A percentile compares a stretch with the other conserved stretches of the same genome.
Conservation (phyloP, 2,797 vertebrate genomes). For the Sebastes hubbsi region DNA sequence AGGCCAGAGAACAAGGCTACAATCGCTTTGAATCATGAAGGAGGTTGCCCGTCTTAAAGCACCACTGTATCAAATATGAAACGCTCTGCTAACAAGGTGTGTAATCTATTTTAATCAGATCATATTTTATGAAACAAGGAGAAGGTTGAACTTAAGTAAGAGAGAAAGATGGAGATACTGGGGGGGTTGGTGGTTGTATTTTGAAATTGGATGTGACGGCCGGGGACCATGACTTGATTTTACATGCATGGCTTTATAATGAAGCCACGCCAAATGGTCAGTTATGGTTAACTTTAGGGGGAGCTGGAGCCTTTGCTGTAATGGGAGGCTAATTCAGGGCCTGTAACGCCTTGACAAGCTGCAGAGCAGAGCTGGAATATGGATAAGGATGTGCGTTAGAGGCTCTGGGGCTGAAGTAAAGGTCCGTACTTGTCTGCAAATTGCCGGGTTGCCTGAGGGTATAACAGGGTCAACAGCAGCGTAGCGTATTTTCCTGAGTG, state of each 20-base stretch:
- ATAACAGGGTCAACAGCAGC: conserved; percentile 56
- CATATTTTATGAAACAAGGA: conserved; percentile 80
- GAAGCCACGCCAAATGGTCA: conserved; percentile 76
- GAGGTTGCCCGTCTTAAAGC: conserved; percentile 58
- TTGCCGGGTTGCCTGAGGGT: conserved; percentile 61
- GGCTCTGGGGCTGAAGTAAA: conserved; percentile 34
- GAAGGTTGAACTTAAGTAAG: conserved; percentile 66
- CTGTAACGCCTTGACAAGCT: conserved; percentile 50
- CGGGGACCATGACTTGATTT: conserved; percentile 66
- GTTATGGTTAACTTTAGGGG: conserved; percentile 72
- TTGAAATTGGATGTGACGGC: conserved; percentile 79
- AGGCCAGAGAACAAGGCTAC: conserved; percentile 75
- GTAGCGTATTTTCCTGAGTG: conserved; percentile 14
- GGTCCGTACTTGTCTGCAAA: conserved; percentile 60
- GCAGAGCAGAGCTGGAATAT: conserved; percentile 50
- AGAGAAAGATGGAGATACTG: conserved; percentile 60
- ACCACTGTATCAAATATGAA: conserved; percentile 72
- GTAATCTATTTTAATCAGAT: conserved; percentile 82
- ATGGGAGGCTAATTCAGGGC: conserved; percentile 69
- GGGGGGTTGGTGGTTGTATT: conserved; percentile 57
- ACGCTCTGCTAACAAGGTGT: conserved; percentile 79
- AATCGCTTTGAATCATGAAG: conserved; percentile 69
- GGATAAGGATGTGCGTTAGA: conserved; percentile 36
- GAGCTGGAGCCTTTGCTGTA: conserved; percentile 56
- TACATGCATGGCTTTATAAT: conserved; percentile 78